Base-by-base conservation (phyloP, 2,113 vertebrate species). In the Syrrhaptes paradoxus region DNA sequence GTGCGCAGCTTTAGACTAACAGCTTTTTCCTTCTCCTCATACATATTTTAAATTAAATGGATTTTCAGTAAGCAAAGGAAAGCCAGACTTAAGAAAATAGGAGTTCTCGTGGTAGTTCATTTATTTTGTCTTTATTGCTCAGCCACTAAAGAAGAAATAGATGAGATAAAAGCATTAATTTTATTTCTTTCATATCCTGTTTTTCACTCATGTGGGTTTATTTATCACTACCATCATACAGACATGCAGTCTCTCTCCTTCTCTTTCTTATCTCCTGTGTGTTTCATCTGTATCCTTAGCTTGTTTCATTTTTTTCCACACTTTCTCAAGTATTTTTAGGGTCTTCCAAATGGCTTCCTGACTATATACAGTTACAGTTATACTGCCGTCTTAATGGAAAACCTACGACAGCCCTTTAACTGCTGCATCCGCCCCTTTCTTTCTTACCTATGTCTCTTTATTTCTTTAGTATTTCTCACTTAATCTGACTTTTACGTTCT, bases 41-140 rank as follows among this genome's bases (percentile, higher is more conserved):
- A 52, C 45, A 62, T 71, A 93, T 95, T 92, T 95, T 94, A 95
- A 95, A 94, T 91, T 61, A 94, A 95, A 83, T 74, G 29, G 79
- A 62, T 75, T 94, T 92, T 94, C 65, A 86, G n/a, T 74, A 78
- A 75, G 36, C 49, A 54, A 45, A 61, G 92, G 61, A 86, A 87
- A 85, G 29, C 11, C 63, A 24, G 85, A 43, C 12, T 62, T 80
- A 78, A 85, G 84, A 81, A 95, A 95, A 89, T 13, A 74, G 29
- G 45, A 55, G 7, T 74, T 87, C 24, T 89, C 7, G 41, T 36
- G 48, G 11, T 83, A 70, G 41, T 78, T 89, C 63, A 81, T 87
- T 93, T 81, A 48, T 73, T 95, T 95, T 75, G 54, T 76, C 55
- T 91, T 84, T 82, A 94, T 90, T 95, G 34, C 36, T 75, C 13